These are phyloP conservation scores for Pelodiscus sinensis DNA, from an alignment of 2,113 vertebrate species.

Conservation along the genomic window DNA sequence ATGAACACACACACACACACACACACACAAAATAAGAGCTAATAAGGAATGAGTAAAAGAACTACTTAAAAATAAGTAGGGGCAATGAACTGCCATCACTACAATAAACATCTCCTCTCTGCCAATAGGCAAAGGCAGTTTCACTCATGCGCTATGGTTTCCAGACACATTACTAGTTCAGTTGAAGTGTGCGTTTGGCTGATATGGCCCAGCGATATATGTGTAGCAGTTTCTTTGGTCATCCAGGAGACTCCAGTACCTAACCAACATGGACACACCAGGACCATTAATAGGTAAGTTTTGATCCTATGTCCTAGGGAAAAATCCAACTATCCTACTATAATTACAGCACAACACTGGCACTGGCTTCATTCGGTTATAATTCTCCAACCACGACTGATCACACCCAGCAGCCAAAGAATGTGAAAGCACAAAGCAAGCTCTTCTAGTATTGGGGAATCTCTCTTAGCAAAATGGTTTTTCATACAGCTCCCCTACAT, in stretches of 20 bases:
- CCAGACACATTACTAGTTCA: not conserved
- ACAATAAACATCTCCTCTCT: not conserved
- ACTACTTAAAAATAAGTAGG: not conserved
- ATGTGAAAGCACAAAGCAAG: no score
- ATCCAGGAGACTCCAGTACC: not conserved
- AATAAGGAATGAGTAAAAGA: not conserved
- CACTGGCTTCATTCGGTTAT: no score
- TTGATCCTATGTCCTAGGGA: not conserved
- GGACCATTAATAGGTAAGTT: not conserved
- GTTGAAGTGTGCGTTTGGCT: not conserved
- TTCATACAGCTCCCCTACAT: not conserved
- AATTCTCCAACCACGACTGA: no score
- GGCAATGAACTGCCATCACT: not conserved
- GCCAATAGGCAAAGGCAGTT: not conserved
- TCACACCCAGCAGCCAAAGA: no score
- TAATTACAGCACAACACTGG: not conserved
- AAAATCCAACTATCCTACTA: no score
- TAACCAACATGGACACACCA: not conserved
- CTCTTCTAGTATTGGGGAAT: no score
- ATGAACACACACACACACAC: not conserved
- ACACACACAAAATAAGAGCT: not conserved
- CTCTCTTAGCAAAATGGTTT: not conserved
- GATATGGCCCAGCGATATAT: not conserved
- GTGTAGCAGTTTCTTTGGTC: not conserved
- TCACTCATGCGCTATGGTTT: not conserved